Conservation (phyloP, 2,888 invertebrate genomes). For the Argyresthia albistria region DNA sequence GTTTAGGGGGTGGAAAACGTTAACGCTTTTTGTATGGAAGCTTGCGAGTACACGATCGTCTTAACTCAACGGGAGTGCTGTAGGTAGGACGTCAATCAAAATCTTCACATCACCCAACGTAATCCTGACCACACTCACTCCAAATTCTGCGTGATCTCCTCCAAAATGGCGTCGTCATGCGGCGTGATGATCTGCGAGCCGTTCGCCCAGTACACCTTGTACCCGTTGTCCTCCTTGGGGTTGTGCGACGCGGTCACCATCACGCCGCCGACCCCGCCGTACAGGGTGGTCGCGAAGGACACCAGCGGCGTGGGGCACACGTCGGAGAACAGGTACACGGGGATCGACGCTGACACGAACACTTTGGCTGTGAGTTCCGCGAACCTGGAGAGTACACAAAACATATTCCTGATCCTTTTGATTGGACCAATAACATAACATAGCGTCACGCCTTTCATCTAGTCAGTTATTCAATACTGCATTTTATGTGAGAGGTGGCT, state of each 20-base stretch:
- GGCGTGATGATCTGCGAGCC: slow-evolving; percentile 96
- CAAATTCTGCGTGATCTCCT: slow-evolving; percentile 81
- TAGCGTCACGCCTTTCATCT: too few species aligned
- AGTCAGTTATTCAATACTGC: too few species aligned
- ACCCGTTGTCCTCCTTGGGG: slow-evolving; percentile 96
- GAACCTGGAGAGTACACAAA: slow-evolving; percentile 79
- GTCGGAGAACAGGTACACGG: slow-evolving; percentile 85
- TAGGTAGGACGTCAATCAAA: too few species aligned
- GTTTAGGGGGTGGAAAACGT: too few species aligned
- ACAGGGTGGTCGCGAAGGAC: slow-evolving; percentile 84
- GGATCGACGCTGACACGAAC: slow-evolving; percentile 81
- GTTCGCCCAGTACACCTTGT: slow-evolving; percentile 97
- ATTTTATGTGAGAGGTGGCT: too few species aligned
- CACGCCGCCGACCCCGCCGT: slow-evolving; percentile 86
- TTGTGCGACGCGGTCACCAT: slow-evolving; percentile 98
- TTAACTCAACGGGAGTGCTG: too few species aligned
- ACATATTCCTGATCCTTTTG: too few species aligned
- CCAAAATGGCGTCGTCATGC: slow-evolving; percentile 89
- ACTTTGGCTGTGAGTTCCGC: slow-evolving; percentile 90
- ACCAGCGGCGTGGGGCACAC: slow-evolving; percentile 95
- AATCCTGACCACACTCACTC: slow-evolving; percentile 43
- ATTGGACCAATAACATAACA: too few species aligned
- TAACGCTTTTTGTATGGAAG: too few species aligned
- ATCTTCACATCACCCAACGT: too few species aligned
- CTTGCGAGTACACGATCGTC: too few species aligned